Conservation (phyloP, 1,140 invertebrate genomes). For the Camponotus pennsylvanicus region DNA sequence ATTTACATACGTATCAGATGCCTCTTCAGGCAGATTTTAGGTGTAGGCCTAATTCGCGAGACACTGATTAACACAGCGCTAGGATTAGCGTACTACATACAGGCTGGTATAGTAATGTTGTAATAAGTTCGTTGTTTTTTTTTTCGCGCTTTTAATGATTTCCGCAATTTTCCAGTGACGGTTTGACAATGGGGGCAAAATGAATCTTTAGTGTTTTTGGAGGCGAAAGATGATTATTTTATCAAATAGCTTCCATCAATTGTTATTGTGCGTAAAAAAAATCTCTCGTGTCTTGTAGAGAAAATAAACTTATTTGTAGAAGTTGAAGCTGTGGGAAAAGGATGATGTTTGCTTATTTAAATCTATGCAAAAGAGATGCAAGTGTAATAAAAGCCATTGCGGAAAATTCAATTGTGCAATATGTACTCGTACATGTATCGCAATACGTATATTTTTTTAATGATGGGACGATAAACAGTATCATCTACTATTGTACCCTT, state of each 20-base stretch:
- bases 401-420: slow-evolving; percentile 55
- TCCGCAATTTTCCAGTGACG: slow-evolving; percentile 18
- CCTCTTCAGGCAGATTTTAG: slow-evolving; percentile 63
- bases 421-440: background rate
- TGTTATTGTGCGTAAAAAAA: slow-evolving; percentile 30
- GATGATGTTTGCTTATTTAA: slow-evolving; percentile 24
- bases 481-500: background rate
- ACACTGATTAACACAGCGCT: slow-evolving; percentile 69
- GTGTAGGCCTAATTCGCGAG: slow-evolving; percentile 72
- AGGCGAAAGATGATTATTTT: slow-evolving; percentile 10
- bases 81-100: slow-evolving; percentile 65
- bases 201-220: background rate
- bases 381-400: slow-evolving; percentile 42
- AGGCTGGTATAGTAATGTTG: slow-evolving; percentile 63
- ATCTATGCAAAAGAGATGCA: slow-evolving; percentile 31
- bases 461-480: background rate
- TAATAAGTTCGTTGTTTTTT: slow-evolving; percentile 70
- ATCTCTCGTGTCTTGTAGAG: background rate
- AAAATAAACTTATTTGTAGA: slow-evolving; percentile 4
- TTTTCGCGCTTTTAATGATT: slow-evolving; percentile 26
- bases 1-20: slow-evolving; percentile 52
- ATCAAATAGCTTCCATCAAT: background rate
- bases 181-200: slow-evolving; percentile 17
- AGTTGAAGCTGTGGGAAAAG: background rate
- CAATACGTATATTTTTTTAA: background rate